Conservation (phyloP, 1,140 invertebrate genomes). For the Atta cephalotes region DNA sequence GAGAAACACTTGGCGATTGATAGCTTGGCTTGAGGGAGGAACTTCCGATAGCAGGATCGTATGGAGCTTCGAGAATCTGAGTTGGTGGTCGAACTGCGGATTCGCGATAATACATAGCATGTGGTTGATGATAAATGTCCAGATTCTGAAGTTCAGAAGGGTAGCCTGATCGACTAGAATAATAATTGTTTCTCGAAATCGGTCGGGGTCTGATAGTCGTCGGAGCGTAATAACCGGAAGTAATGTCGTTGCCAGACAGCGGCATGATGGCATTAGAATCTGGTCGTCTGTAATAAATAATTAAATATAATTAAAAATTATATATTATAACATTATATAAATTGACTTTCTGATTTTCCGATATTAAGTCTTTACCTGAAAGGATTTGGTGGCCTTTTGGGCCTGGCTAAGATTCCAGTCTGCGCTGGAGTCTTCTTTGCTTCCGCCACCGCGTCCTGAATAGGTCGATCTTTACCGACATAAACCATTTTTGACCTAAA, state of each 20-base stretch:
- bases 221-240: slow-evolving; percentile 62
- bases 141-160: slow-evolving; percentile 18
- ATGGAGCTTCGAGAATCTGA: slow-evolving; percentile 39
- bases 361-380: slow-evolving; percentile 79
- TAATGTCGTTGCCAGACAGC: slow-evolving; percentile 81
- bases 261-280: slow-evolving; percentile 76
- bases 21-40: slow-evolving; percentile 6
- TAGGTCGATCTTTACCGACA: slow-evolving; percentile 90
- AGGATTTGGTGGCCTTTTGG: slow-evolving; percentile 83
- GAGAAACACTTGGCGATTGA: slow-evolving; percentile 25
- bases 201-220: slow-evolving; percentile 48
- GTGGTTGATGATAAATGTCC: slow-evolving; percentile 19
- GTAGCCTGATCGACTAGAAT: slow-evolving; percentile 41
- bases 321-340: background rate
- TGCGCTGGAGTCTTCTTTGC: slow-evolving; percentile 90
- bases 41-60: slow-evolving; percentile 16
- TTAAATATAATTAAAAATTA: background rate
- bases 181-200: slow-evolving; percentile 52
- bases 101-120: slow-evolving; percentile 21
- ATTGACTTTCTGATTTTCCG: background rate
- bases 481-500: slow-evolving; percentile 91
- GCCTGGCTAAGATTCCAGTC: slow-evolving; percentile 88
- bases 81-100: background rate
- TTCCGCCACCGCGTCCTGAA: slow-evolving; percentile 89
- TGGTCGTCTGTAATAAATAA: slow-evolving; percentile 76